Base-by-base conservation (phyloP, 2,113 vertebrate species). In the Hydrochoerus hydrochaeris region DNA sequence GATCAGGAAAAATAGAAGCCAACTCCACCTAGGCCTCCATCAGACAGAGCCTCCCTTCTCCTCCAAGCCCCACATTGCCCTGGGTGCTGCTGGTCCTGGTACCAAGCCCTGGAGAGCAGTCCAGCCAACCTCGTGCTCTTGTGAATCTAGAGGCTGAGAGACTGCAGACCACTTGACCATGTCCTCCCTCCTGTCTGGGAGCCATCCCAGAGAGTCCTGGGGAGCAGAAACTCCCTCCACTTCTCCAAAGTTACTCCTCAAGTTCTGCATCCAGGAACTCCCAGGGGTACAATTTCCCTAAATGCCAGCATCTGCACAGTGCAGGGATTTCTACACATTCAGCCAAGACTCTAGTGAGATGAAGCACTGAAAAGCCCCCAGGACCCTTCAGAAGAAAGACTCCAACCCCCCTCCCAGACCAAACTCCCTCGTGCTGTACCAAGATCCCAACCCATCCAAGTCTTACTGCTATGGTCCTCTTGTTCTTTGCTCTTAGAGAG, bases 241-340 rank as follows among this genome's bases (percentile, higher is more conserved):
- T 7, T n/a, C 6, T 67, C 75, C 22, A 52, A 60, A 65, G 10
- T 0, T 1, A 4, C 28, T 38, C 28, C 46, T 82, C 57, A 46
- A 41, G 24, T 30, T 26, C 35, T 41, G 26, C 24, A 26, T 13
- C 12, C 75, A 41, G 71, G 22, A 62, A n/a, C 20, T 26, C 17
- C 11, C 1, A 0, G 30, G 22, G 38, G 0, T n/a, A 0, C 4
- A 7, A 9, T 28, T 14, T 52, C 17, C 60, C 41, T 10, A 3
- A 7, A n/a, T 0, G 14, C 22, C 17, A 26, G 3, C 44, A 52
- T n/a, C 16, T 0, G n/a, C 16, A 5, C 13, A 13, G 16, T 0
- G 0, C 30, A 41, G 3, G 62, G 60, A 24, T 4, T 28, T 1
- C 0, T 2, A 12, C 26, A 41, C 3, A 52, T 2, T 4, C 35